Conservation (phyloP, 2,113 vertebrate species). For the Stigmatopora argus region DNA sequence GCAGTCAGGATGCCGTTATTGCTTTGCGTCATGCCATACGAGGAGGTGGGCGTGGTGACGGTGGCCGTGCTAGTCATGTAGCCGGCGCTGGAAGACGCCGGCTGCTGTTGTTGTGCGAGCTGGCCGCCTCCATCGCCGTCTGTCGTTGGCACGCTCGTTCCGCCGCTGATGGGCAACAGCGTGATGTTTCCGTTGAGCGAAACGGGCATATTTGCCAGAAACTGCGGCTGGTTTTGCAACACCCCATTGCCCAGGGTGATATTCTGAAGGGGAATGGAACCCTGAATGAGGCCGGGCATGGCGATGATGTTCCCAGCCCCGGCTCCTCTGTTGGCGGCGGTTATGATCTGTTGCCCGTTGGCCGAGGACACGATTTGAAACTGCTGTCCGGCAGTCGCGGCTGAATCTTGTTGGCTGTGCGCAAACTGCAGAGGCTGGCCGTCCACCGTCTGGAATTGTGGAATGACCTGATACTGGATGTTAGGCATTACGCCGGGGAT, state of each 20-base stretch:
- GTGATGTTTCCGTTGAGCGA: slow-evolving; percentile 94
- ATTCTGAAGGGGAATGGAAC: slow-evolving; percentile 90
- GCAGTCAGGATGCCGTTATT: slow-evolving; percentile 34
- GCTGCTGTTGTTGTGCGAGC: slow-evolving; percentile 55
- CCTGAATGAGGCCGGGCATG: slow-evolving; percentile 87
- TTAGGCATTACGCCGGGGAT: slow-evolving; percentile 85
- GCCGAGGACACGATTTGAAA: slow-evolving; percentile 83
- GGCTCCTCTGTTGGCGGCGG: slow-evolving; percentile 66
- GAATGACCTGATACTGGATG: slow-evolving; percentile 96
- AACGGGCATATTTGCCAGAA: slow-evolving; percentile 89
- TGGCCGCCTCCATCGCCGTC: slow-evolving; percentile 56
- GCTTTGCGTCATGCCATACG: slow-evolving; percentile 58
- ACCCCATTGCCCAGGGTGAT: slow-evolving; percentile 79
- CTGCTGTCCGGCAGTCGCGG: slow-evolving; percentile 76
- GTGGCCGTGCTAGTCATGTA: slow-evolving; percentile 69
- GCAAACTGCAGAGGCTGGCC: slow-evolving; percentile 90
- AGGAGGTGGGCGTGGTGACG: slow-evolving; percentile 75
- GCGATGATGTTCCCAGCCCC: slow-evolving; percentile 83
- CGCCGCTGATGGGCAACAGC: slow-evolving; percentile 82
- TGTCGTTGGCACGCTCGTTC: slow-evolving; percentile 51
- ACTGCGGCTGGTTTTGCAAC: slow-evolving; percentile 87
- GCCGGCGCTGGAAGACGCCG: slow-evolving; percentile 44
- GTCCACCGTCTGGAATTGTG: slow-evolving; percentile 92
- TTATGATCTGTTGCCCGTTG: slow-evolving; percentile 83
- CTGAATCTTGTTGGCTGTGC: slow-evolving; percentile 80